These are phyloP conservation scores for Egretta garzetta DNA, from an alignment of 2,113 vertebrate species.

Conservation along the genomic window DNA sequence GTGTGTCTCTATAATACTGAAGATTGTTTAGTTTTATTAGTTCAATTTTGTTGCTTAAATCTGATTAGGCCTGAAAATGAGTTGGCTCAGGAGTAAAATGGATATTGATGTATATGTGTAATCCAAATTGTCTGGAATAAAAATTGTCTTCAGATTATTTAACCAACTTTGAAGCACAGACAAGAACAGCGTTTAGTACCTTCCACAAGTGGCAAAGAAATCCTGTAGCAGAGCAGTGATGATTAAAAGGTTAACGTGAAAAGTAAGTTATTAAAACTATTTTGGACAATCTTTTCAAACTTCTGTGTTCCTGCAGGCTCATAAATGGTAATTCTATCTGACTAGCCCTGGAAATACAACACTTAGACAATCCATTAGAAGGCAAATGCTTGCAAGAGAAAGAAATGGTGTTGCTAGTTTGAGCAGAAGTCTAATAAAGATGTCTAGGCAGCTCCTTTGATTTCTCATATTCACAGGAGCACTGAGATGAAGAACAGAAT, in stretches of 20 bases:
- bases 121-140: background rate
- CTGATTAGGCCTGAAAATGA: background rate
- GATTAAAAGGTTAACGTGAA: background rate
- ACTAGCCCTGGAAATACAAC: background rate
- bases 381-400: background rate
- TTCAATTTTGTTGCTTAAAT: background rate
- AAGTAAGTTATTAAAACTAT: background rate
- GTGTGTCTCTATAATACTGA: background rate
- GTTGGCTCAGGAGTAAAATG: background rate
- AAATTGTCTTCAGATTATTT: background rate
- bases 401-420: background rate
- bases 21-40: background rate
- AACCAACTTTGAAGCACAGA: background rate
- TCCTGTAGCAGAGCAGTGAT: background rate
- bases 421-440: background rate
- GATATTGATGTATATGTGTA: background rate
- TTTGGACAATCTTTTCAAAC: background rate
- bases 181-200: background rate
- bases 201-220: background rate
- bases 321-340: background rate
- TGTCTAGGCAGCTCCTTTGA: background rate
- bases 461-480: background rate
- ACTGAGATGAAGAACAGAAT: background rate
- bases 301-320: background rate
- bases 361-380: background rate